Conservation (phyloP, 1,140 invertebrate species). For the Trypoxylus dichotomus region DNA sequence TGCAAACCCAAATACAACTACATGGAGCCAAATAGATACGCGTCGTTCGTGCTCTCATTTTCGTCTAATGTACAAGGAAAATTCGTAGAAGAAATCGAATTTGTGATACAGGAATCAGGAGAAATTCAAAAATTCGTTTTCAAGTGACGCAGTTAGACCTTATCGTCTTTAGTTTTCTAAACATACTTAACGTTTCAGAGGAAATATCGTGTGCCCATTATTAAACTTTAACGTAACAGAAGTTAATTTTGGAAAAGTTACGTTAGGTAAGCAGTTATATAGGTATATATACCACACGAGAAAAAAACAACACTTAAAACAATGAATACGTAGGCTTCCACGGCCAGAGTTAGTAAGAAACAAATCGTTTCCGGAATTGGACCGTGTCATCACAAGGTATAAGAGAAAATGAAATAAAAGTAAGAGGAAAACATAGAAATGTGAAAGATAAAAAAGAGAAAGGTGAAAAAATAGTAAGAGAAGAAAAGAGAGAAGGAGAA, state of each 20-base stretch:
- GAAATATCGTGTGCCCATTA: slow-evolving; percentile 52
- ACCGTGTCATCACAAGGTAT: too few species aligned
- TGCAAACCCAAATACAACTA: slow-evolving; percentile 38
- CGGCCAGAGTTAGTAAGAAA: too few species aligned
- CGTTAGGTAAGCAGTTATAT: slow-evolving; percentile 34
- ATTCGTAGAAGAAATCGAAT: slow-evolving; percentile 47
- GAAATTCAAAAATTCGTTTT: slow-evolving; percentile 43
- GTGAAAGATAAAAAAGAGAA: too few species aligned
- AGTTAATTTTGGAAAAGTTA: slow-evolving; percentile 51
- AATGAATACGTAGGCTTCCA: too few species aligned
- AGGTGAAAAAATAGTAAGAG: too few species aligned
- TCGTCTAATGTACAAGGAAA: slow-evolving; percentile 43
- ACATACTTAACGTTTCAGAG: slow-evolving; percentile 47
- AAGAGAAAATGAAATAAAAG: too few species aligned
- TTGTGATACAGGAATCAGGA: slow-evolving; percentile 45
- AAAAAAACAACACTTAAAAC: too few species aligned
- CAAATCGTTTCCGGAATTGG: too few species aligned
- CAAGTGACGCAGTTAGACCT: slow-evolving; percentile 31
- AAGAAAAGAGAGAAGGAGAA: too few species aligned
- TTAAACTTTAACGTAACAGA: slow-evolving; percentile 50
- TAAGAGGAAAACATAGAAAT: too few species aligned
- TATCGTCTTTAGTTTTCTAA: neutral
- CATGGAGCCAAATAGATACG: slow-evolving; percentile 39
- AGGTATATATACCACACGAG: too few species aligned
- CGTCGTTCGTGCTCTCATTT: slow-evolving; percentile 44